Evolutionary conservation across 2,888 invertebrate species (phyloP).

Genomic region (Endomychus coccineus): DNA sequence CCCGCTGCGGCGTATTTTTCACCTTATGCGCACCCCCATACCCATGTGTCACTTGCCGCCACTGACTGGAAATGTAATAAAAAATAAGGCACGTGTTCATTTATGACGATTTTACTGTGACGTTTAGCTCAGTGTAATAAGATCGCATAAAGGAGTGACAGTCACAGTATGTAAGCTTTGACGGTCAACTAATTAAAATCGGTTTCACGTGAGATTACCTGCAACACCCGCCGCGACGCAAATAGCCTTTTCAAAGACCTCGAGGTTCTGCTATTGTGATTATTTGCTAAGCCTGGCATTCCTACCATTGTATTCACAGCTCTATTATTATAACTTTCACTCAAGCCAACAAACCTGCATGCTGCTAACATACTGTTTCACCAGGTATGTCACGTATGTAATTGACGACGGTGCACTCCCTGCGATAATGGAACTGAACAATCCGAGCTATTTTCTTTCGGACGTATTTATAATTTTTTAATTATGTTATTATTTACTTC

Average conservation of each 20-base stretch:
- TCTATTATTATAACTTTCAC: constrained; percentile 20
- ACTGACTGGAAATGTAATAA: too few species aligned
- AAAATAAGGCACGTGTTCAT: too few species aligned
- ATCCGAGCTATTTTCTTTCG: too few species aligned
- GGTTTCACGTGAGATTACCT: constrained; percentile 31
- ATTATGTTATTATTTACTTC: too few species aligned
- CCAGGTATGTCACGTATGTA: constrained; percentile 13
- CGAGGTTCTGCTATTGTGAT: constrained; percentile 9
- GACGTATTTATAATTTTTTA: too few species aligned
- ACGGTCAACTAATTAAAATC: constrained; percentile 33
- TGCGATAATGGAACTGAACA: too few species aligned
- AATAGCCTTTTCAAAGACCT: constrained; percentile 25
- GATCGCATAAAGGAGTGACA: constrained; percentile 24
- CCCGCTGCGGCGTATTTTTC: too few species aligned
- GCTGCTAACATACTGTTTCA: constrained; percentile 6
- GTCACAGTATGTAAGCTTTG: constrained; percentile 27
- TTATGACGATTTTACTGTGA: too few species aligned
- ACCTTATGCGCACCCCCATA: too few species aligned
- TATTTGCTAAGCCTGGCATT: constrained; percentile 15
- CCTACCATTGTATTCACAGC: constrained; percentile 22
- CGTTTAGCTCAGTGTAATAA: too few species aligned
- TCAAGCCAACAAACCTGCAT: constrained; percentile 7
- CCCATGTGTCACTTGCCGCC: too few species aligned
- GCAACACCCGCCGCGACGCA: constrained; percentile 27
- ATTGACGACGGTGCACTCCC: too few species aligned